These are phyloP conservation scores for Napeogenes inachia DNA, from an alignment of 2,888 invertebrate species.

Conservation along the genomic window DNA sequence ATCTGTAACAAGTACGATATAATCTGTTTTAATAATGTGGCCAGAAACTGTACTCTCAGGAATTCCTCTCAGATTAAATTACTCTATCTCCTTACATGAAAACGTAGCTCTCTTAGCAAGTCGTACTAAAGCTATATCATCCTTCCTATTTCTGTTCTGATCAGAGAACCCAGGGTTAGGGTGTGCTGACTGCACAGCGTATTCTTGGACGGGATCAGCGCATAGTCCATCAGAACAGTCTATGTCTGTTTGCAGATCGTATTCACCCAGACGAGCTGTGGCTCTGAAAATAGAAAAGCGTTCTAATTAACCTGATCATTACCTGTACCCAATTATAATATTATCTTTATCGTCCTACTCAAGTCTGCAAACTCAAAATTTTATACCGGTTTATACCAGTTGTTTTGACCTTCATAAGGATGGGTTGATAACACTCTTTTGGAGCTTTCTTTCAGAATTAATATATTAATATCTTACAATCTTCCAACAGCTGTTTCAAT, in stretches of 20 bases:
- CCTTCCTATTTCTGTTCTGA: conserved; percentile 64
- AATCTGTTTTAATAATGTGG: neutral
- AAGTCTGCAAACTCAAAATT: too few species aligned
- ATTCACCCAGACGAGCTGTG: conserved; percentile 80
- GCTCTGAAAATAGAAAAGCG: conserved; percentile 47
- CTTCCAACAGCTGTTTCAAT: conserved; percentile 66
- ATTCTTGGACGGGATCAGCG: conserved; percentile 80
- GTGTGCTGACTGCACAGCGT: conserved; percentile 78
- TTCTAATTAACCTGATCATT: too few species aligned
- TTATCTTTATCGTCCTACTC: too few species aligned
- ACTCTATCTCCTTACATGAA: conserved; percentile 32
- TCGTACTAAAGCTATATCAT: conserved; percentile 78
- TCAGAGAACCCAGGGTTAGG: conserved; percentile 80
- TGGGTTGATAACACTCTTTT: conserved; percentile 10
- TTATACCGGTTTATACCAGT: too few species aligned
- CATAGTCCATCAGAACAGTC: conserved; percentile 80
- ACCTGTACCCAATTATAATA: too few species aligned
- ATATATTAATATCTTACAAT: conserved; percentile 62
- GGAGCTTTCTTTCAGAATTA: neutral
- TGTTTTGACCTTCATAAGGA: too few species aligned
- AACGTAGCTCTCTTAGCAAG: conserved; percentile 59
- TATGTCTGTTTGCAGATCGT: conserved; percentile 77
- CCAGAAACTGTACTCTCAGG: neutral
- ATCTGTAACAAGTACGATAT: conserved; percentile 45
- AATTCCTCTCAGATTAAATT: neutral